Evolutionary conservation across 2,797 vertebrate species (phyloP).

Genomic region (Chaetophractus vellerosus): DNA sequence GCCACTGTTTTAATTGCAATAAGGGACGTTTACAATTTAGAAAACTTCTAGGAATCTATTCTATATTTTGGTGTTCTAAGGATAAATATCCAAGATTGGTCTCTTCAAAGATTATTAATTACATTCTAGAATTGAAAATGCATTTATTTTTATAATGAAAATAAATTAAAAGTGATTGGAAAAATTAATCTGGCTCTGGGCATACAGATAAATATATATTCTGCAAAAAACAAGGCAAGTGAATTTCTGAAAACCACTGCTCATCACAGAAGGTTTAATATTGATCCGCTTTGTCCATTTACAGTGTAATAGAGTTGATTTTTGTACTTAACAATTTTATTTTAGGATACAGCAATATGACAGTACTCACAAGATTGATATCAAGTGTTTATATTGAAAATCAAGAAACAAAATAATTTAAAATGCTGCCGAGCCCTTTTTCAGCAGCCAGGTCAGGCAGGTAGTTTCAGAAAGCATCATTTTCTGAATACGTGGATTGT

Average conservation of each 20-base stretch:
- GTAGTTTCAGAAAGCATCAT: neutral
- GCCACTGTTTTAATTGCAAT: neutral
- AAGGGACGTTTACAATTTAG: neutral
- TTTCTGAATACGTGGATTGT: neutral
- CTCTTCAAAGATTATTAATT: slow-evolving; percentile 41
- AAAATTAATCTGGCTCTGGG: slow-evolving; percentile 43
- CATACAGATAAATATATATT: slow-evolving; percentile 16
- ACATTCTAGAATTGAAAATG: slow-evolving; percentile 35
- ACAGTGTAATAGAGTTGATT: neutral
- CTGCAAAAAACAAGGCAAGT: neutral
- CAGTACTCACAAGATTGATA: neutral
- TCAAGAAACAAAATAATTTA: slow-evolving; percentile 31
- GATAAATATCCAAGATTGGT: slow-evolving; percentile 18
- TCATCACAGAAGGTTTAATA: slow-evolving; percentile 1
- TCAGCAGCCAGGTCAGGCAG: slow-evolving; percentile 13
- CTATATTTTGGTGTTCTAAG: neutral
- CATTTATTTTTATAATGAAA: slow-evolving; percentile 40
- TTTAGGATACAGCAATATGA: slow-evolving; percentile 41
- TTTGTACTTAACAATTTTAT: slow-evolving; percentile 41
- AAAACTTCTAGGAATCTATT: neutral
- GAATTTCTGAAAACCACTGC: slow-evolving; percentile 26
- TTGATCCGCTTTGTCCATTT: neutral
- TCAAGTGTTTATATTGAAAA: slow-evolving; percentile 30
- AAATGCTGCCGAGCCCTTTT: neutral
- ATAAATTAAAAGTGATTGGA: slow-evolving; percentile 51